These are phyloP conservation scores for Dinothrombium tinctorium DNA, from an alignment of 1,140 invertebrate species.

Conservation along the genomic window DNA sequence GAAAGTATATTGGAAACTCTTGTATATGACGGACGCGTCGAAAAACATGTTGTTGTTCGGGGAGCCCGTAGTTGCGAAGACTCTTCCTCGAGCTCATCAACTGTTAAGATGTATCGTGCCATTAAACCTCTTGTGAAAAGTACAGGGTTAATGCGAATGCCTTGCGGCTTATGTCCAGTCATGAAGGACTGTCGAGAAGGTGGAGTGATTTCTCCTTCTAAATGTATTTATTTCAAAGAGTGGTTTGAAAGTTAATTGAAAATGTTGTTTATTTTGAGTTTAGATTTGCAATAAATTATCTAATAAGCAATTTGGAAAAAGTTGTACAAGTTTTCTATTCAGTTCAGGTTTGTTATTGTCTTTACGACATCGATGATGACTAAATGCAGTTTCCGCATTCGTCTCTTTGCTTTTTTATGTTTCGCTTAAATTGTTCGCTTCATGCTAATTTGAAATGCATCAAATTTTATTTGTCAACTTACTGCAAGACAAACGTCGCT, in stretches of 20 bases:
- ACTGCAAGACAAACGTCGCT: too few species aligned
- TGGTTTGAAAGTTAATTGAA: constrained; percentile 40
- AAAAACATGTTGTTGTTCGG: constrained; percentile 41
- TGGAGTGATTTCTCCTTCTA: constrained; percentile 52
- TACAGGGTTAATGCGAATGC: constrained; percentile 50
- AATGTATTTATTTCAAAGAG: constrained; percentile 61
- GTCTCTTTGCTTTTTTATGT: too few species aligned
- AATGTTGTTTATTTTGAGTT: not conserved
- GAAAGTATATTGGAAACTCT: constrained; percentile 77
- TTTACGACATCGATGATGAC: too few species aligned
- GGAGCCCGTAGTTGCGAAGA: too few species aligned
- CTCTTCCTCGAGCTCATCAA: constrained; percentile 23
- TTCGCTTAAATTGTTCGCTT: too few species aligned
- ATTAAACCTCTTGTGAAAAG: constrained; percentile 38
- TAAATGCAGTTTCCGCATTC: too few species aligned
- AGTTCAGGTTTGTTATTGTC: too few species aligned
- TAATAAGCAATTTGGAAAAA: too few species aligned
- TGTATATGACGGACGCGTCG: constrained; percentile 77
- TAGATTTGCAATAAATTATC: too few species aligned
- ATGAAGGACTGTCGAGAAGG: constrained; percentile 44
- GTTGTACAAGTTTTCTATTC: too few species aligned
- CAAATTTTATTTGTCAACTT: too few species aligned
- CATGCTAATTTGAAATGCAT: too few species aligned
- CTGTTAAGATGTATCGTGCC: constrained; percentile 35
- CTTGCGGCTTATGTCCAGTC: constrained; percentile 73